Conservation (phyloP, 1,140 invertebrate species). For the Drosophila kanapiae region DNA sequence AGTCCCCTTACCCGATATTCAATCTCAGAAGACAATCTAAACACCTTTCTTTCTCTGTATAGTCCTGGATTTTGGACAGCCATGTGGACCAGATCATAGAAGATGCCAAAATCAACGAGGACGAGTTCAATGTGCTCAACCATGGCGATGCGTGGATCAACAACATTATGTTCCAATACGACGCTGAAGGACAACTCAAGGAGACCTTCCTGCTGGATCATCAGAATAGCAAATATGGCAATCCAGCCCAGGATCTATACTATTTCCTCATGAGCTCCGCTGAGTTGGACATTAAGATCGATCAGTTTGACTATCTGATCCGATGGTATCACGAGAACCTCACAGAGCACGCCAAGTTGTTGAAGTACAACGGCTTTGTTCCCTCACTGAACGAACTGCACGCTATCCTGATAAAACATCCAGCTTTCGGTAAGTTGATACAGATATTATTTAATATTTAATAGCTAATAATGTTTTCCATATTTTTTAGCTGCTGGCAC, state of each 20-base stretch:
- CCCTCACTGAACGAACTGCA: constrained; percentile 49
- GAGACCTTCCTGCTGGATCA: constrained; percentile 86
- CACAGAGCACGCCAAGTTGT: constrained; percentile 22
- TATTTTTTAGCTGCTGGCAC: constrained; percentile 43
- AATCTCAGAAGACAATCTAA: too few species aligned
- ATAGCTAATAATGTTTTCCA: neutral
- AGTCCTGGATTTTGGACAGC: constrained; percentile 17
- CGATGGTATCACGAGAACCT: constrained; percentile 58
- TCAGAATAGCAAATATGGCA: constrained; percentile 57
- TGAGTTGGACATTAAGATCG: constrained; percentile 48
- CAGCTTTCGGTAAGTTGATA: constrained; percentile 21
- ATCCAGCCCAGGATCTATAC: constrained; percentile 55
- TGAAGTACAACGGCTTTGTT: constrained; percentile 44
- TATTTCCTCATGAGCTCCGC: constrained; percentile 55
- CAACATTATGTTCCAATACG: constrained; percentile 88
- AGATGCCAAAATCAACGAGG: constrained; percentile 62
- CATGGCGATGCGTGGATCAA: constrained; percentile 89
- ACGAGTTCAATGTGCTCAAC: constrained; percentile 87
- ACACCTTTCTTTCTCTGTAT: neutral
- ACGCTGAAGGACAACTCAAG: constrained; percentile 84
- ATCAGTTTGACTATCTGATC: constrained; percentile 58
- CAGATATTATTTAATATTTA: neutral
- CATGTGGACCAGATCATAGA: constrained; percentile 31
- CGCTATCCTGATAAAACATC: constrained; percentile 43
- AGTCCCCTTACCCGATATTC: neutral